These are phyloP conservation scores for Zelostemma sp. DNA, from an alignment of 1,140 invertebrate species.

Conservation along the genomic window DNA sequence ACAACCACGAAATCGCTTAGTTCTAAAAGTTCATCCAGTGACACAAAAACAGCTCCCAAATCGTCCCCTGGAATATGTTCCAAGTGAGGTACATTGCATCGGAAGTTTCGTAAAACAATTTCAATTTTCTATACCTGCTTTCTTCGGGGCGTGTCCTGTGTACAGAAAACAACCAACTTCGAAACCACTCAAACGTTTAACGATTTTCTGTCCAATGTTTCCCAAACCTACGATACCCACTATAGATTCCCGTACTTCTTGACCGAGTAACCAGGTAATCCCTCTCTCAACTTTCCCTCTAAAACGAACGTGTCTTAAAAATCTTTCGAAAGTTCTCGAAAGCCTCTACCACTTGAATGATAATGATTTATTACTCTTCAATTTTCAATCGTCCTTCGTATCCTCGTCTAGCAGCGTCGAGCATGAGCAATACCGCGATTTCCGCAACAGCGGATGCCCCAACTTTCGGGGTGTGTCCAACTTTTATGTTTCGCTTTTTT, in stretches of 20 bases:
- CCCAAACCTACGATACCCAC: constrained; percentile 87
- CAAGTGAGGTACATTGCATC: too few relatives aligned
- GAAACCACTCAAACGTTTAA: constrained; percentile 78
- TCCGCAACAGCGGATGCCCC: constrained; percentile 88
- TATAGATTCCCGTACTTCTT: constrained; percentile 78
- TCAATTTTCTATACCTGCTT: constrained; percentile 69
- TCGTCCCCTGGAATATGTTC: constrained; percentile 66
- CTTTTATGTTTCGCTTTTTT: constrained; percentile 74
- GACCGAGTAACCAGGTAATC: constrained; percentile 77
- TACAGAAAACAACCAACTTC: constrained; percentile 80
- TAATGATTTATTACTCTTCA: constrained; percentile 71
- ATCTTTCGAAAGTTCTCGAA: too few relatives aligned
- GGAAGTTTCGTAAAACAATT: background rate
- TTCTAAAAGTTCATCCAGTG: constrained; percentile 77
- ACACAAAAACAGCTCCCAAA: constrained; percentile 77
- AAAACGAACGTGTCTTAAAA: too few relatives aligned
- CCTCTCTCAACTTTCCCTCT: constrained; percentile 72
- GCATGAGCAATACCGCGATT: constrained; percentile 80
- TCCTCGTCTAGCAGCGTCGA: constrained; percentile 80
- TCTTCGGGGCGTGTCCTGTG: constrained; percentile 75
- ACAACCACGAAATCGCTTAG: constrained; percentile 85
- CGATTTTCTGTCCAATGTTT: constrained; percentile 80
- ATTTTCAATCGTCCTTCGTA: constrained; percentile 79
- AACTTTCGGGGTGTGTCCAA: constrained; percentile 88
- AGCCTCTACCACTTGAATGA: background rate